phyloP scores from a whole-genome alignment of 2,888 invertebrate species.

The Megastigmus dorsalis region DNA sequence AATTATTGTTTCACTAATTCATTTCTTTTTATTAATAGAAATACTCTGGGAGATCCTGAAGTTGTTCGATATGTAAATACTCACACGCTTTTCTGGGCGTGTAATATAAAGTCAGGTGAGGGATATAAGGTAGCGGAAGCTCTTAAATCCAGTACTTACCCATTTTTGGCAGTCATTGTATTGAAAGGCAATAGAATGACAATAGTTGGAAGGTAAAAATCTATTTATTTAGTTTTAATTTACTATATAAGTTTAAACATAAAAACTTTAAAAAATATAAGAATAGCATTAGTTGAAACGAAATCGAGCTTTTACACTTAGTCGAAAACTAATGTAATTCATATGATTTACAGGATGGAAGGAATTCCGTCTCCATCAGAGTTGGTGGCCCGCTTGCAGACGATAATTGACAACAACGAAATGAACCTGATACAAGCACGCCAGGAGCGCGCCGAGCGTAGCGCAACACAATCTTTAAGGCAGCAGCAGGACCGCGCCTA shows the following conservation, averaged over 20 bases:
- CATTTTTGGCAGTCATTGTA: slow-evolving; percentile 92
- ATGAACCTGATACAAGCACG: slow-evolving; percentile 90
- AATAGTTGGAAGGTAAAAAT: slow-evolving; percentile 81
- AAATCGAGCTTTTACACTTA: no score
- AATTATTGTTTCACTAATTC: no score
- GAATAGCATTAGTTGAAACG: no score
- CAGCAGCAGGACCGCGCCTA: slow-evolving; percentile 96
- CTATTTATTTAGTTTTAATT: slow-evolving; percentile 8
- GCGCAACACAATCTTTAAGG: slow-evolving; percentile 89
- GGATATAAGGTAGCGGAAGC: slow-evolving; percentile 95
- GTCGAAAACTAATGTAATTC: no score
- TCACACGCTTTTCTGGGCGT: slow-evolving; percentile 94
- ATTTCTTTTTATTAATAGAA: slow-evolving; percentile 75
- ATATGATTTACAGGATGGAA: slow-evolving; percentile 82
- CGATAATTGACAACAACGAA: slow-evolving; percentile 90
- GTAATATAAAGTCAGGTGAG: slow-evolving; percentile 90
- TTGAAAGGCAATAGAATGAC: slow-evolving; percentile 95
- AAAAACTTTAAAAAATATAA: no score
- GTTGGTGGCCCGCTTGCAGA: slow-evolving; percentile 83
- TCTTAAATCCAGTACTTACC: slow-evolving; percentile 86
- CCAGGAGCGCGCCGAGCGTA: slow-evolving; percentile 89
- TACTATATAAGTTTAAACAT: no score
- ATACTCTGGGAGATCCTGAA: slow-evolving; percentile 82
- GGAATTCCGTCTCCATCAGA: slow-evolving; percentile 86
- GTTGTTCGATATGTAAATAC: slow-evolving; percentile 89